Conservation (phyloP, 2,113 vertebrate species). For the Antennarius striatus region DNA sequence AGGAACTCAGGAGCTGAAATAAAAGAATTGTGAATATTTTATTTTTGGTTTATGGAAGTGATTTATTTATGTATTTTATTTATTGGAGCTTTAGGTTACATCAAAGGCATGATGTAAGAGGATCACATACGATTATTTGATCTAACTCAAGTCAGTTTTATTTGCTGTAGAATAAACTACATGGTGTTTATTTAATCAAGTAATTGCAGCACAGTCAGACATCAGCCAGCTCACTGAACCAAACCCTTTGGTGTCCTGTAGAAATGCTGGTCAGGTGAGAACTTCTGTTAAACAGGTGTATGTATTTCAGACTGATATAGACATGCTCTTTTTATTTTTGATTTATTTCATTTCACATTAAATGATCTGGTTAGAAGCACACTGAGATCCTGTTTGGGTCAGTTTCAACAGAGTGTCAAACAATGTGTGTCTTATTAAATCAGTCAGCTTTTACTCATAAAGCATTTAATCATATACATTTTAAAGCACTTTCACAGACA, state of each 20-base stretch:
- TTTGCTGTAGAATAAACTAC: no score
- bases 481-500: no score
- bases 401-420: no score
- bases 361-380: neutral
- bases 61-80: conserved; percentile 71
- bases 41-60: conserved; percentile 67
- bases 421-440: no score
- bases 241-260: conserved; percentile 22
- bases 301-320: no score
- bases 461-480: no score
- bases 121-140: no score
- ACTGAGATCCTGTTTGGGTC: conserved; percentile 5
- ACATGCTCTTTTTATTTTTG: conserved; percentile 21
- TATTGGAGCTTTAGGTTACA: conserved; percentile 52
- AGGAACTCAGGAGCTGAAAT: conserved; percentile 23
- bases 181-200: no score
- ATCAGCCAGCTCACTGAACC: conserved; percentile 12
- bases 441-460: no score
- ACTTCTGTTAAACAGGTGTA: conserved; percentile 23
- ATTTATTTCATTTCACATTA: conserved; percentile 49
- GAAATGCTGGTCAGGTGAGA: conserved; percentile 26
- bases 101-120: conserved; percentile 39
- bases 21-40: conserved; percentile 56
- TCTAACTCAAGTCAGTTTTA: neutral
- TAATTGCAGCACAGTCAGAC: conserved; percentile 21